Conservation (phyloP, 2,113 vertebrate species). For the Polyodon spathula region DNA sequence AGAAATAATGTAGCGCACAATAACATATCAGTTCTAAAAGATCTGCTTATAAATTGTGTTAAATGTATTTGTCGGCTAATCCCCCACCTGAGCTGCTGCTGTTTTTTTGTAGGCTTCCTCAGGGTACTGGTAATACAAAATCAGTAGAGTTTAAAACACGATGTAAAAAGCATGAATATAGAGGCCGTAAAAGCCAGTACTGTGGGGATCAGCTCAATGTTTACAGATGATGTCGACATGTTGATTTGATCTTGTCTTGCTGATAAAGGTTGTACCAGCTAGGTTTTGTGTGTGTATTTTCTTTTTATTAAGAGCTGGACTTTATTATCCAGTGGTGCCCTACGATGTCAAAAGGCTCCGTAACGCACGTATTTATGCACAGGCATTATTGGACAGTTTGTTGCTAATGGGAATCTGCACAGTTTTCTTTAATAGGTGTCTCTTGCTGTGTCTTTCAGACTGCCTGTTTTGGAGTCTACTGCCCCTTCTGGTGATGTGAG, state of each 20-base stretch:
- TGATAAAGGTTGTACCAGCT: neutral
- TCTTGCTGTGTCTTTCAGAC: slow-evolving; percentile 43
- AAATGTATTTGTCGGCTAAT: slow-evolving; percentile 15
- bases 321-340: neutral
- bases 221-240: neutral
- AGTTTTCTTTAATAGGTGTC: neutral
- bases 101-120: slow-evolving; percentile 14
- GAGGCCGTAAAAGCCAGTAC: neutral
- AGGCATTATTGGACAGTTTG: no score
- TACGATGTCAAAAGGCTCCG: no score
- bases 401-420: neutral
- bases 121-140: slow-evolving; percentile 21
- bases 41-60: slow-evolving; percentile 5
- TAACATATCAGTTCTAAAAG: no score
- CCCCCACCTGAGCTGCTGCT: slow-evolving; percentile 6
- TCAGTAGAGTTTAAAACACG: slow-evolving; percentile 15
- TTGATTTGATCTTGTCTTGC: neutral
- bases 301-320: neutral
- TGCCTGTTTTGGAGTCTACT: slow-evolving; percentile 88
- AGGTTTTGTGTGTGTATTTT: neutral
- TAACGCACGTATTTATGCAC: no score
- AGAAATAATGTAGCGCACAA: no score
- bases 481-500: slow-evolving; percentile 71
- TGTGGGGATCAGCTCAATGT: neutral
- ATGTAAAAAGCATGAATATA: neutral